Conservation (phyloP, 2,797 vertebrate species). For the Yasuhikotakia modesta region DNA sequence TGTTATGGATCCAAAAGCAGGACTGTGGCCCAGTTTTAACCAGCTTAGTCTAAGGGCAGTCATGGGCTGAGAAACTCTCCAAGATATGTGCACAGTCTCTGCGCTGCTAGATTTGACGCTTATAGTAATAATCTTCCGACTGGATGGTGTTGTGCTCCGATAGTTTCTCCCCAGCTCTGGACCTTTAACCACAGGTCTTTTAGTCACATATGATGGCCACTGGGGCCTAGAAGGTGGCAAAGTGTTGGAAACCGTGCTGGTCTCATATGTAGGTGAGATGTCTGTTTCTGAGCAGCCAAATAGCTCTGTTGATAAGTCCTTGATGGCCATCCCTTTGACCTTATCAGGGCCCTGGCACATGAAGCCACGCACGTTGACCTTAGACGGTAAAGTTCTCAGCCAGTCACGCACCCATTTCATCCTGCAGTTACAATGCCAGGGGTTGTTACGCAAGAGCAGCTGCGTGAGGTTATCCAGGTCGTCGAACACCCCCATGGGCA, state of each 20-base stretch:
- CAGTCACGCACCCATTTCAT: slow-evolving; percentile 99
- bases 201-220: slow-evolving; percentile 91
- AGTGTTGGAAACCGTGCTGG: slow-evolving; percentile 87
- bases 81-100: slow-evolving; percentile 95
- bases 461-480: slow-evolving; percentile 99
- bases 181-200: slow-evolving; percentile 85
- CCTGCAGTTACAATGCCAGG: slow-evolving; percentile 96
- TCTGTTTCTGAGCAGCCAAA: slow-evolving; percentile 90
- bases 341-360: slow-evolving; percentile 99
- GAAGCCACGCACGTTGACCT: slow-evolving; percentile 96
- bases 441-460: slow-evolving; percentile 95
- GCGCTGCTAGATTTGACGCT: slow-evolving; percentile 92
- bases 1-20: slow-evolving; percentile 98
- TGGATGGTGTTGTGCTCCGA: slow-evolving; percentile 85
- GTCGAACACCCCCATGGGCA: slow-evolving; percentile 96
- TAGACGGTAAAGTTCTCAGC: slow-evolving; percentile 89
- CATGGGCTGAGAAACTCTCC: slow-evolving; percentile 95
- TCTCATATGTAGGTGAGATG: slow-evolving; percentile 79
- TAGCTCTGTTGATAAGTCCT: slow-evolving; percentile 90
- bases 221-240: slow-evolving; percentile 85
- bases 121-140: slow-evolving; percentile 92
- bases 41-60: slow-evolving; percentile 96
- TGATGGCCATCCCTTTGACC: slow-evolving; percentile 98
- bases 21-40: slow-evolving; percentile 96
- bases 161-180: slow-evolving; percentile 86